Percentiles rank a stretch among this genome's conserved stretches.
Evolutionary conservation across 2,113 vertebrate genomes (phyloP).

Genomic region (Otis tarda): DNA sequence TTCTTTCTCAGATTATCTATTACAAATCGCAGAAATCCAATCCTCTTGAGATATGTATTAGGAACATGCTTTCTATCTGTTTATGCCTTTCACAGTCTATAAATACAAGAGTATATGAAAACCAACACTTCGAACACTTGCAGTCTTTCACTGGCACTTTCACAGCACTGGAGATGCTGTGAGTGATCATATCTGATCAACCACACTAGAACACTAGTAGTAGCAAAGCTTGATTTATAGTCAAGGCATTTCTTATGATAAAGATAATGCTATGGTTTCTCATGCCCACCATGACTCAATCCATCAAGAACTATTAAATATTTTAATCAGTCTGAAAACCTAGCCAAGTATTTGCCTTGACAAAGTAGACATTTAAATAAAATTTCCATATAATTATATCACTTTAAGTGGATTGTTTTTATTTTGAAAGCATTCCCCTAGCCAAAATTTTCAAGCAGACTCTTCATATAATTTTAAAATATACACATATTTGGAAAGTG

Average conservation of each 20-base stretch:
- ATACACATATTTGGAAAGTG: not conserved
- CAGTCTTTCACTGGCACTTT: not conserved
- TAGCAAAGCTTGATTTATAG: not conserved
- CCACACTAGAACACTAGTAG: not conserved
- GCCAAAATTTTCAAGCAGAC: not conserved
- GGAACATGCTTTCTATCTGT: conserved; percentile 34
- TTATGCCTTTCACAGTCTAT: conserved; percentile 54
- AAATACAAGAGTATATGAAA: conserved; percentile 56
- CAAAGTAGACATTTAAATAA: not conserved
- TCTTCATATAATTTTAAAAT: not conserved
- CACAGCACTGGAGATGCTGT: not conserved
- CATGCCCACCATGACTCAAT: not conserved
- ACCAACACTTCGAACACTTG: conserved; percentile 24
- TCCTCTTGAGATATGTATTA: conserved; percentile 15
- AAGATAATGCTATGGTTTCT: not conserved
- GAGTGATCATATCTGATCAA: not conserved
- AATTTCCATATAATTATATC: not conserved
- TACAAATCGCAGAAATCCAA: conserved; percentile 49
- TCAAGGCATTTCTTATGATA: not conserved
- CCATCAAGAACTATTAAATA: not conserved
- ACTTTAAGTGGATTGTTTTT: not conserved
- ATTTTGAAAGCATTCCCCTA: not conserved
- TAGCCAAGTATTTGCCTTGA: not conserved
- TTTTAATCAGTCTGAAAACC: not conserved
- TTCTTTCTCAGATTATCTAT: conserved; percentile 26